Evolutionary conservation across 2,888 invertebrate genomes (phyloP).

Genomic region (Hoplodrina blanda): DNA sequence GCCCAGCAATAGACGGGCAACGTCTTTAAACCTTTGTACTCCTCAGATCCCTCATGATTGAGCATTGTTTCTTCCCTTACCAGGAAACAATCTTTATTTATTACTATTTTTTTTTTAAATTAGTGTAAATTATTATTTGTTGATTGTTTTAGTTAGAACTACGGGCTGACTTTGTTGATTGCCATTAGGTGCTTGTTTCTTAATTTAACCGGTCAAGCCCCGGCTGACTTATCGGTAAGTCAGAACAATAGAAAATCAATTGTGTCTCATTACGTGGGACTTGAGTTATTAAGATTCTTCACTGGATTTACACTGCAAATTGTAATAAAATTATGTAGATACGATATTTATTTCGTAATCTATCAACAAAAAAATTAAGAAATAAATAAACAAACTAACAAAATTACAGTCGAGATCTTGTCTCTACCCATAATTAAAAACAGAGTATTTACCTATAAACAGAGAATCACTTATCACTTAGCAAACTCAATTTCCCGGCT

Average conservation of each 20-base stretch:
- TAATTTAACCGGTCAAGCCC: too few relatives aligned
- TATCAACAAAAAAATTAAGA: not conserved
- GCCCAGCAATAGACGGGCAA: constrained; percentile 27
- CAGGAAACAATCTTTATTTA: not conserved
- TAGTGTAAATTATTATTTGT: not conserved
- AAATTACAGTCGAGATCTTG: constrained; percentile 10
- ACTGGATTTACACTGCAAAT: not conserved
- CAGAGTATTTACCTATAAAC: constrained; percentile 45
- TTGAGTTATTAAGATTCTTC: not conserved
- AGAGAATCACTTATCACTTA: constrained; percentile 35
- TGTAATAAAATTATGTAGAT: not conserved
- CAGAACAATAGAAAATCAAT: too few relatives aligned
- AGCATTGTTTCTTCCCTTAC: constrained; percentile 18
- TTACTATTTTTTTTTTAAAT: not conserved
- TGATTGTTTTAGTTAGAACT: not conserved
- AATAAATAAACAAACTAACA: constrained; percentile 17
- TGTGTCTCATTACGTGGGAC: too few relatives aligned
- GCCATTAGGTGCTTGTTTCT: not conserved
- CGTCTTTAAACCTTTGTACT: constrained; percentile 25
- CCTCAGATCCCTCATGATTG: constrained; percentile 1
- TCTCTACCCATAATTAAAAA: constrained; percentile 41
- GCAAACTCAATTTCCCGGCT: constrained; percentile 45
- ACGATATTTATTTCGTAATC: constrained; percentile 4
- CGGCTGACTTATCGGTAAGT: too few relatives aligned
- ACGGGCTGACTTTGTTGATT: not conserved